phyloP scores from a whole-genome alignment of 2,888 invertebrate genomes.

The Epinotia nisella region DNA sequence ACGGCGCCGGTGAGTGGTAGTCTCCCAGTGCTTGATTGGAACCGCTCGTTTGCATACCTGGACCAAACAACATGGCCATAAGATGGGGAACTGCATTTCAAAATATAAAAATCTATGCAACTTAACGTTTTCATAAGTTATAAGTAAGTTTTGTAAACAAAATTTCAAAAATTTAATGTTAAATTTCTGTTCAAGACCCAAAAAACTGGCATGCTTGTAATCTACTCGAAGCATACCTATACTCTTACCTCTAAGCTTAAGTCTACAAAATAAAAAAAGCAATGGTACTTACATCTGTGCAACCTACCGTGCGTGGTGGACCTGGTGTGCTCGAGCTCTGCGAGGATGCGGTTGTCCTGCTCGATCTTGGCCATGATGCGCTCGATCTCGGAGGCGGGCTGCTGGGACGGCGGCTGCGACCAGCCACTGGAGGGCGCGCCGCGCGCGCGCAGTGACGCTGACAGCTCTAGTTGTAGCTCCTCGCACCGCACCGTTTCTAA shows the following conservation, averaged over 20 bases:
- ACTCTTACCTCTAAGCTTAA: conserved; percentile 38
- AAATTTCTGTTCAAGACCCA: no score
- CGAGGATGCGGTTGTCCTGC: conserved; percentile 94
- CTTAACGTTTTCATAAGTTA: conserved; percentile 1
- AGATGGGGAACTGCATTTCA: background rate
- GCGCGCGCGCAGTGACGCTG: conserved; percentile 86
- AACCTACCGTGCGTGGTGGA: conserved; percentile 86
- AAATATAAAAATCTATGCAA: conserved; percentile 7
- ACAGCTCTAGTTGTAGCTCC: conserved; percentile 94
- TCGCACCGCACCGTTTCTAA: conserved; percentile 91
- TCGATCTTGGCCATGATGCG: conserved; percentile 98
- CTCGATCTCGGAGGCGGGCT: conserved; percentile 91
- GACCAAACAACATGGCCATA: conserved; percentile 48
- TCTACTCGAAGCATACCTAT: conserved; percentile 10
- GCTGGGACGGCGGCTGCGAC: conserved; percentile 67
- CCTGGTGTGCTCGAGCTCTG: conserved; percentile 94
- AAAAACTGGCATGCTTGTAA: conserved; percentile 4
- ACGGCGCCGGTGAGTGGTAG: conserved; percentile 85
- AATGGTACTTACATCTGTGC: conserved; percentile 40
- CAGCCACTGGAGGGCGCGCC: conserved; percentile 70
- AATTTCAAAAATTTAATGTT: background rate
- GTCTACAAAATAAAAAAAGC: conserved; percentile 42
- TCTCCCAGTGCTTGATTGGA: conserved; percentile 89
- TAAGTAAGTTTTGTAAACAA: background rate
- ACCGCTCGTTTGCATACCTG: conserved; percentile 87